Conservation (phyloP, 2,797 vertebrate species). For the Sebastolobus alascanus region DNA sequence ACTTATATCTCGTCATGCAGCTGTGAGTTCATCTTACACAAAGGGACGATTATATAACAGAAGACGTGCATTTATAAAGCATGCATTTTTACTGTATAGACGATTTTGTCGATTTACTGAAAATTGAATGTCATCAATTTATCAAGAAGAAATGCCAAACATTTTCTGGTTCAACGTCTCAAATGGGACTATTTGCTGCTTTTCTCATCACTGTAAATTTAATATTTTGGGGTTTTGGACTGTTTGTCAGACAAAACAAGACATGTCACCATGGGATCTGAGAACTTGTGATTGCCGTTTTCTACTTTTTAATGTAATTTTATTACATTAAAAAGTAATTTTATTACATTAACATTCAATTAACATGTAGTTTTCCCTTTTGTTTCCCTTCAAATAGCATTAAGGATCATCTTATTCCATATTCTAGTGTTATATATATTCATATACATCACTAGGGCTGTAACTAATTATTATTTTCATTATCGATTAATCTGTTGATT, state of each 20-base stretch:
- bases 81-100: neutral
- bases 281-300: neutral
- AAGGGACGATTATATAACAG: neutral
- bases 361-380: neutral
- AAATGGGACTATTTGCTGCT: neutral
- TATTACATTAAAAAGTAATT: neutral
- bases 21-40: slow-evolving; percentile 88
- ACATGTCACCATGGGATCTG: neutral
- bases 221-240: neutral
- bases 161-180: neutral
- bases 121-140: neutral
- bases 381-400: neutral
- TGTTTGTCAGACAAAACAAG: neutral
- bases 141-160: neutral
- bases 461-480: too few relatives aligned
- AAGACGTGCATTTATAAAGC: neutral
- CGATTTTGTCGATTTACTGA: neutral
- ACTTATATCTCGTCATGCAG: slow-evolving; percentile 99
- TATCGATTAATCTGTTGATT: too few relatives aligned
- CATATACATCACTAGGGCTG: too few relatives aligned
- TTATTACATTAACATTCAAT: neutral
- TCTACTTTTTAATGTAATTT: neutral
- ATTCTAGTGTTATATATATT: neutral
- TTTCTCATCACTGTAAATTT: neutral
- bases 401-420: neutral